phyloP scores from a whole-genome alignment of 2,797 vertebrate genomes.

The Pseudochirops corinnae region DNA sequence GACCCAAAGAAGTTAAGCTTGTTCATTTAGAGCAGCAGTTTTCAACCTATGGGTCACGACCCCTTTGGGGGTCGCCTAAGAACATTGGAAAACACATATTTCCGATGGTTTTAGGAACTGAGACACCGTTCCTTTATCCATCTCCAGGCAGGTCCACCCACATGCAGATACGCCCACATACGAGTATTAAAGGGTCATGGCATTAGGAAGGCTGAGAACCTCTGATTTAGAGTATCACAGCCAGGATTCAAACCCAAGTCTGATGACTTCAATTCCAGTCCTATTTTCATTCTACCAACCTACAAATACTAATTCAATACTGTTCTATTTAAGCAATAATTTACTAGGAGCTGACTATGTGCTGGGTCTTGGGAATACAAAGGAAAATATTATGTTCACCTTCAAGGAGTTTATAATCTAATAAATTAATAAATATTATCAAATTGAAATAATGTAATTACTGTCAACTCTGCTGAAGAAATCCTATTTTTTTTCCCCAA shows the following conservation, averaged over 20 bases:
- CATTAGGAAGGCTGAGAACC: no score
- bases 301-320: not conserved
- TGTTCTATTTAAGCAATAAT: not conserved
- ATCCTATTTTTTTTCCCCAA: not conserved
- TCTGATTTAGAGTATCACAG: not conserved
- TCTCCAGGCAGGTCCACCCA: no score
- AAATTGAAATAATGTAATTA: constrained; percentile 15
- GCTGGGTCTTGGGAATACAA: not conserved
- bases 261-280: not conserved
- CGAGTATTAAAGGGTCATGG: no score
- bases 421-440: not conserved
- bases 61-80: no score
- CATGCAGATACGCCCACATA: no score
- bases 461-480: not conserved
- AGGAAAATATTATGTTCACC: not conserved
- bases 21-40: not conserved
- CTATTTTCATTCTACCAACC: not conserved
- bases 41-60: no score
- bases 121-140: no score
- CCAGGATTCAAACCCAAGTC: not conserved
- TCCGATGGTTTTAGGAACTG: no score
- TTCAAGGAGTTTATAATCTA: not conserved
- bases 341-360: not conserved
- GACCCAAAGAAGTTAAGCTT: not conserved
- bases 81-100: no score